These are phyloP conservation scores for Camponotus fellah DNA, from an alignment of 2,888 invertebrate species.

Conservation along the genomic window DNA sequence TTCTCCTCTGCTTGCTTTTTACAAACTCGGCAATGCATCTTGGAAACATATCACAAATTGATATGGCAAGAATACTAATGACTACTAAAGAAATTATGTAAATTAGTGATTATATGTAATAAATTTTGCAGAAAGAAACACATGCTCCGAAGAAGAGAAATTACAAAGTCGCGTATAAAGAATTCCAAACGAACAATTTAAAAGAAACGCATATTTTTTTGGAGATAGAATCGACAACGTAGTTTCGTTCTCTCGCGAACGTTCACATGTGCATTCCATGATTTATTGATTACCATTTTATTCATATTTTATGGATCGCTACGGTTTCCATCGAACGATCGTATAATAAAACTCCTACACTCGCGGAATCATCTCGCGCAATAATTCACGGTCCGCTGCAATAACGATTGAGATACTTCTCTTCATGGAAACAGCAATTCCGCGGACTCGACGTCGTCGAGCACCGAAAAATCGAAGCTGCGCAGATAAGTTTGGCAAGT, in stretches of 20 bases:
- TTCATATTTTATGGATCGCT: conserved; percentile 31
- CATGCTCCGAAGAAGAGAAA: conserved; percentile 5
- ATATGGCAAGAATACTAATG: background rate
- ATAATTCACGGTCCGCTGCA: conserved; percentile 28
- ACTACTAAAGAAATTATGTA: background rate
- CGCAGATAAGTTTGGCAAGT: background rate
- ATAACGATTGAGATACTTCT: conserved; percentile 44
- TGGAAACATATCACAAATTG: background rate
- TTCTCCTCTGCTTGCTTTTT: conserved; percentile 28
- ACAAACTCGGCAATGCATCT: conserved; percentile 18
- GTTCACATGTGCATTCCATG: background rate
- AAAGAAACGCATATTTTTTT: background rate
- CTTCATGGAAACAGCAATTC: conserved; percentile 18
- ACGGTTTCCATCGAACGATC: background rate
- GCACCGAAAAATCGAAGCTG: conserved; percentile 13
- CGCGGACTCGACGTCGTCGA: background rate
- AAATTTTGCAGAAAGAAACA: background rate
- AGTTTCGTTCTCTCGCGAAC: background rate
- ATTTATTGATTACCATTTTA: conserved; percentile 26
- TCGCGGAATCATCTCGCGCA: conserved; percentile 13
- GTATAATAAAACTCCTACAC: conserved; percentile 31
- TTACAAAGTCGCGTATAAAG: background rate
- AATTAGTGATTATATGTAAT: conserved; percentile 10
- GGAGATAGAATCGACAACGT: conserved; percentile 22
- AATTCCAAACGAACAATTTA: background rate